phyloP scores from a whole-genome alignment of 2,888 invertebrate species.

The Parnassius orleans region DNA sequence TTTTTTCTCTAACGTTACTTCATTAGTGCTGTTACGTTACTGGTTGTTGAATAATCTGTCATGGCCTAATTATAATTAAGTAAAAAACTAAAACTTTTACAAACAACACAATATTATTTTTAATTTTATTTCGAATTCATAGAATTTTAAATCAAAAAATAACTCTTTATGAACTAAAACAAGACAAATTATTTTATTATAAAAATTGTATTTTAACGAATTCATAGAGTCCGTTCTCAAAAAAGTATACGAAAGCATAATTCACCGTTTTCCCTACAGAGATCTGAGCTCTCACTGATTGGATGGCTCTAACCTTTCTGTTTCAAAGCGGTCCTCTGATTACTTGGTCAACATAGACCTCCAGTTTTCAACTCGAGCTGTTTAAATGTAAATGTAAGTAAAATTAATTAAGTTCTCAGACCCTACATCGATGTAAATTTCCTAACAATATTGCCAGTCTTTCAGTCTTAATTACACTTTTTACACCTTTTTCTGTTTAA shows the following conservation, averaged over 20 bases:
- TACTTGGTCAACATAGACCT: constrained; percentile 28
- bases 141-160: too few relatives aligned
- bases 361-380: constrained; percentile 3
- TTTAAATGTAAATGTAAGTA: constrained; percentile 16
- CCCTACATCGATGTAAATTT: constrained; percentile 1
- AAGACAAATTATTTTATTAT: too few relatives aligned
- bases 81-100: too few relatives aligned
- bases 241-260: constrained; percentile 23
- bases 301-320: constrained; percentile 36
- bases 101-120: too few relatives aligned
- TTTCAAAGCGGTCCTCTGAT: constrained; percentile 27
- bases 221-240: background rate
- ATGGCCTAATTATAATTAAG: too few relatives aligned
- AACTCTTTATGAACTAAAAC: too few relatives aligned
- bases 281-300: constrained; percentile 27
- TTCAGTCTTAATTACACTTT: background rate
- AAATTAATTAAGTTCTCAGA: constrained; percentile 20
- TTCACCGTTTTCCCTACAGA: constrained; percentile 5
- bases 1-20: too few relatives aligned
- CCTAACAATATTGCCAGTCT: background rate
- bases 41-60: too few relatives aligned
- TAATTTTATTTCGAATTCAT: too few relatives aligned
- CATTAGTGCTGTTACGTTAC: too few relatives aligned
- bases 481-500: background rate
- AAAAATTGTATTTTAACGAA: background rate